Evolutionary conservation across 1,140 invertebrate genomes (phyloP), one percentile per base, ranked within the genome.

Genomic region (Aphaenogaster floridana): DNA sequence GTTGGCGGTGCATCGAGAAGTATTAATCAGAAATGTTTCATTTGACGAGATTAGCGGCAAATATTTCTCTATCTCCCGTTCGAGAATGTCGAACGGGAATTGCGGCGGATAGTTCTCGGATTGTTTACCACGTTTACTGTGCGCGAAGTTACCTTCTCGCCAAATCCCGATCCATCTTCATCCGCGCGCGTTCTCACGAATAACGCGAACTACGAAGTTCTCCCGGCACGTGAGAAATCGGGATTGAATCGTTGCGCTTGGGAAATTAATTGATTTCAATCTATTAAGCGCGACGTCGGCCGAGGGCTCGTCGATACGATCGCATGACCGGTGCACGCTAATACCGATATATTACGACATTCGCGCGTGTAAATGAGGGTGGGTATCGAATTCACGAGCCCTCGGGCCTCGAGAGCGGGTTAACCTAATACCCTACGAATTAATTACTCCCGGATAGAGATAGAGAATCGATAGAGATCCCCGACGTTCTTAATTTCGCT

Each of bases 331-430:
- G 3, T 39, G 45, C 69, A 48, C 66, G 39, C 52, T 11, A 54
- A 84, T 48, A 28, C n/a, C 87, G 45, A 54, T 71, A 48, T 57
- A 85, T 71, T 34, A 76, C 69, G 69, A 74, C 84, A 59, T 86
- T 48, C 86, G 80, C 39, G 61, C 48, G 28, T 77, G 83, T 64
- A 81, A 71, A 77, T n/a, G 74, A 69, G n/a, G 21, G 28, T 42
- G 34, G 63, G 57, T 77, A 78, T 89, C 89, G 84, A 86, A 90
- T 90, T 90, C 77, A 61, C 61, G 39, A 89, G 48, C 57, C 63
- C 57, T 76, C 50, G 21, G 42, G 7, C 39, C 52, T 54, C 15
- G 48, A 68, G 8, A 79, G 45, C 50, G 63, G 34, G 71, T 78
- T 61, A 68, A 87, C 69, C 86, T 81, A 87, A 87, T 64, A 78